phyloP scores from a whole-genome alignment of 1,140 invertebrate genomes.

The Caenorhabditis briggsae region DNA sequence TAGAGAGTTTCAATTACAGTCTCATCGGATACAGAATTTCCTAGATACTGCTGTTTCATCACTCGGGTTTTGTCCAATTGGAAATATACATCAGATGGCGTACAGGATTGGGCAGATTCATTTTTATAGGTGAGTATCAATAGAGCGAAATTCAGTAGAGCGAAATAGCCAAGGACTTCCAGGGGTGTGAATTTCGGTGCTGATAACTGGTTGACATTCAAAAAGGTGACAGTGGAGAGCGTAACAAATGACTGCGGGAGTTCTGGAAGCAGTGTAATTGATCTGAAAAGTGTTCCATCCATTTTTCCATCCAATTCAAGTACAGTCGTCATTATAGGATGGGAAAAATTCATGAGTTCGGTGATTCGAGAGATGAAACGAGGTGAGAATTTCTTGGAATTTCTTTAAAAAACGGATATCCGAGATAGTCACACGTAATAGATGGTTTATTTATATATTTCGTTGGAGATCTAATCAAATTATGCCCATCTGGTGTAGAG shows the following conservation, averaged over 20 bases:
- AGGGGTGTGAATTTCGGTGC: constrained; percentile 67
- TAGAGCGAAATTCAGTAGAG: not conserved
- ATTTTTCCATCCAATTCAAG: constrained; percentile 9
- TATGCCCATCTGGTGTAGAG: not conserved
- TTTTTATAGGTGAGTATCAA: constrained; percentile 55
- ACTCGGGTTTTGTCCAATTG: constrained; percentile 63
- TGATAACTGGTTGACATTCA: constrained; percentile 66
- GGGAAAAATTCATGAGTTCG: constrained; percentile 67
- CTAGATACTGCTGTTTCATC: constrained; percentile 62
- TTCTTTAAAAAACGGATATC: constrained; percentile 17
- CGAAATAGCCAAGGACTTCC: not conserved
- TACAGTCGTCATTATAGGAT: constrained; percentile 56
- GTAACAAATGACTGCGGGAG: constrained; percentile 12
- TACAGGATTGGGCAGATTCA: constrained; percentile 65
- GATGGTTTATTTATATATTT: not conserved
- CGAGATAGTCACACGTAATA: not conserved
- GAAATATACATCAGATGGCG: constrained; percentile 63
- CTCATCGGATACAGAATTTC: constrained; percentile 65
- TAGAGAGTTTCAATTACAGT: constrained; percentile 58
- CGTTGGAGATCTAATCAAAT: not conserved
- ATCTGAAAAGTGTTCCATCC: constrained; percentile 41
- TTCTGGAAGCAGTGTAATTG: constrained; percentile 14
- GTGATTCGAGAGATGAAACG: constrained; percentile 67
- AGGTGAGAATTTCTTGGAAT: not conserved
- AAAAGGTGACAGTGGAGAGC: constrained; percentile 64